Evolutionary conservation across 1,140 invertebrate species (phyloP).

Genomic region (Babylonia areolata): DNA sequence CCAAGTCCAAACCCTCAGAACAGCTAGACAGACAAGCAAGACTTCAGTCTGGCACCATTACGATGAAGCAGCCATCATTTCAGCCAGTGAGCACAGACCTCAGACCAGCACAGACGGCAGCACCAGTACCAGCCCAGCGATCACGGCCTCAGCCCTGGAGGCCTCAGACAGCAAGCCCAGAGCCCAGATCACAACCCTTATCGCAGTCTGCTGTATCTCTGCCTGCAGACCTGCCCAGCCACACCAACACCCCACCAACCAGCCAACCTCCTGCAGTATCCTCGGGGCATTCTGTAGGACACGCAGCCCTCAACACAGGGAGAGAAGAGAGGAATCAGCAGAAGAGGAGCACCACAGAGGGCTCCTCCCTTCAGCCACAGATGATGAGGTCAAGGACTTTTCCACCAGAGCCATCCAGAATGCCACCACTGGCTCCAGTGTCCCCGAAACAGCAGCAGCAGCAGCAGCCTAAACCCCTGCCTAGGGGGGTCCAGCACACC

Average conservation of each 20-base stretch:
- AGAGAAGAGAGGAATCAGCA: background rate
- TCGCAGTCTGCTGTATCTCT: too few relatives aligned
- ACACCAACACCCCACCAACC: background rate
- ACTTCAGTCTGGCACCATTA: background rate
- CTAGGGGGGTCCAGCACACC: slow-evolving; percentile 29
- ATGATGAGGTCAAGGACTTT: background rate
- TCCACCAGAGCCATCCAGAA: background rate
- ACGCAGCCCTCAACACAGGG: background rate
- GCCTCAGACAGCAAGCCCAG: too few relatives aligned
- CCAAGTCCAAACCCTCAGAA: too few relatives aligned
- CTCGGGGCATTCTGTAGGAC: too few relatives aligned
- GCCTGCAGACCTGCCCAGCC: background rate
- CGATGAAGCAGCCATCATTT: background rate
- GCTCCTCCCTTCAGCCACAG: background rate
- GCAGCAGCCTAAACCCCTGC: slow-evolving; percentile 20
- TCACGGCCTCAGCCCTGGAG: background rate
- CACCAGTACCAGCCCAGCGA: too few relatives aligned
- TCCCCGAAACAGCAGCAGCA: slow-evolving; percentile 29
- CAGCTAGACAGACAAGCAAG: too few relatives aligned
- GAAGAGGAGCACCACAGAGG: background rate
- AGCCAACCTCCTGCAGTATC: background rate
- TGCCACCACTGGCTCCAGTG: background rate
- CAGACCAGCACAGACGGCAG: background rate
- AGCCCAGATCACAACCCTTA: too few relatives aligned
- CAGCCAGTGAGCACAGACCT: background rate